A percentile compares a stretch with the other conserved stretches of the same genome.
Evolutionary conservation across 2,797 vertebrate species (phyloP).

Genomic region (Acanthurus lineatus): DNA sequence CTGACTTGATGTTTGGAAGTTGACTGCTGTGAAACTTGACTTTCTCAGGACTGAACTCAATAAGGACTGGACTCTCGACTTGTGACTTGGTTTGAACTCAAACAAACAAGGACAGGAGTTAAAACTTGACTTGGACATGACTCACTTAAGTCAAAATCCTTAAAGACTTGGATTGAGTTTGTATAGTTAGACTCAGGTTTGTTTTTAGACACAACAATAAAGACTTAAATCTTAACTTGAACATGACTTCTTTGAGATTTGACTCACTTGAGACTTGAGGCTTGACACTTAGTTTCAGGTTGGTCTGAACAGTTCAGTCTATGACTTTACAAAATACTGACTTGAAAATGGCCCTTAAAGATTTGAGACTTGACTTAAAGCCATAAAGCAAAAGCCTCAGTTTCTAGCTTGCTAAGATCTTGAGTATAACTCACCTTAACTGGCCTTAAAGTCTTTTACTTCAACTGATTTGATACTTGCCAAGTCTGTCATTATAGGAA

Average conservation of each 20-base stretch:
- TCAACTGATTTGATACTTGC: neutral
- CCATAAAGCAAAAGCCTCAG: neutral
- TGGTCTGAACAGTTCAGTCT: neutral
- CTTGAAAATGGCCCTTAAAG: neutral
- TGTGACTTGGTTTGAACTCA: neutral
- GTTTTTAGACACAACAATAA: neutral
- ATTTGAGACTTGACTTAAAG: neutral
- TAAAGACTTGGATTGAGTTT: neutral
- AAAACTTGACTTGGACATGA: neutral
- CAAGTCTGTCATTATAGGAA: too few relatives aligned
- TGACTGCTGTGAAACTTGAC: neutral
- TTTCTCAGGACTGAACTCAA: neutral
- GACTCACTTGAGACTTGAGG: too few relatives aligned
- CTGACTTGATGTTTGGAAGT: neutral
- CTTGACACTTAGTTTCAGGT: neutral
- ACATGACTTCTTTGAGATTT: neutral
- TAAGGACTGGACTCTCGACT: neutral
- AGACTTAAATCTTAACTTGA: neutral
- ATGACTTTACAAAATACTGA: neutral
- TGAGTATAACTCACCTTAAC: neutral
- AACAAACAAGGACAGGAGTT: neutral
- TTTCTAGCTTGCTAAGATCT: neutral
- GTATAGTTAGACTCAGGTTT: too few relatives aligned
- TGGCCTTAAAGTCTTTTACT: neutral
- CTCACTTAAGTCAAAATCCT: neutral